A percentile compares a stretch with the other conserved stretches of the same genome.
These are phyloP conservation scores for Etheostoma perlongum DNA, from an alignment of 2,797 vertebrate genomes.

Conservation along the genomic window DNA sequence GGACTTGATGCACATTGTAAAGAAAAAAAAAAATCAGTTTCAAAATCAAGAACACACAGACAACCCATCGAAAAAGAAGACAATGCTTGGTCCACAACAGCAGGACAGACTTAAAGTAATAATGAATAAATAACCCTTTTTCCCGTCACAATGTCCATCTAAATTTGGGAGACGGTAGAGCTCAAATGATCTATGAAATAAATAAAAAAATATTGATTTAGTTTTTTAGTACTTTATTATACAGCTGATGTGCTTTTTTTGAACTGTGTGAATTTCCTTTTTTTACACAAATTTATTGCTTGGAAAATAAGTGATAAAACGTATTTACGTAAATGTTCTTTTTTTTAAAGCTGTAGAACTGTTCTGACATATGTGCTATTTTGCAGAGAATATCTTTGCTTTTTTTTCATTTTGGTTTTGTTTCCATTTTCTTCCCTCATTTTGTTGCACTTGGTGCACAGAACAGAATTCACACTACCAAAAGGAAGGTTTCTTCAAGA, in stretches of 20 bases:
- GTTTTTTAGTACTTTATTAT: slow-evolving; percentile 99
- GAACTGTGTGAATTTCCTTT: slow-evolving; percentile 93
- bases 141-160: slow-evolving; percentile 87
- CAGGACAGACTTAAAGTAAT: slow-evolving; percentile 87
- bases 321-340: slow-evolving; percentile 88
- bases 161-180: slow-evolving; percentile 87
- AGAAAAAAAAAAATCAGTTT: slow-evolving; percentile 79
- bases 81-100: slow-evolving; percentile 83
- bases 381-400: slow-evolving; percentile 86
- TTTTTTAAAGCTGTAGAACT: slow-evolving; percentile 93
- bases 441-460: slow-evolving; percentile 87
- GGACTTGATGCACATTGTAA: slow-evolving; percentile 83
- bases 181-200: slow-evolving; percentile 85
- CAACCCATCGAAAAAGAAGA: slow-evolving; percentile 83
- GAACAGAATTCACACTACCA: slow-evolving; percentile 81
- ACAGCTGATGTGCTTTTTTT: slow-evolving; percentile 98
- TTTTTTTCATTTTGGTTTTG: slow-evolving; percentile 41
- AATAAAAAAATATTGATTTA: slow-evolving; percentile 93
- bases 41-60: slow-evolving; percentile 83
- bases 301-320: slow-evolving; percentile 86
- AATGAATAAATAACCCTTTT: slow-evolving; percentile 83
- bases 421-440: slow-evolving; percentile 46
- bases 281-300: slow-evolving; percentile 91
- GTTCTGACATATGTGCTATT: slow-evolving; percentile 88
- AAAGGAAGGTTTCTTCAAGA: slow-evolving; percentile 78